Percentiles rank a stretch among this genome's conserved stretches.
Evolutionary conservation across 2,888 invertebrate genomes (phyloP).

Genomic region (Dicyrtoma fusca): DNA sequence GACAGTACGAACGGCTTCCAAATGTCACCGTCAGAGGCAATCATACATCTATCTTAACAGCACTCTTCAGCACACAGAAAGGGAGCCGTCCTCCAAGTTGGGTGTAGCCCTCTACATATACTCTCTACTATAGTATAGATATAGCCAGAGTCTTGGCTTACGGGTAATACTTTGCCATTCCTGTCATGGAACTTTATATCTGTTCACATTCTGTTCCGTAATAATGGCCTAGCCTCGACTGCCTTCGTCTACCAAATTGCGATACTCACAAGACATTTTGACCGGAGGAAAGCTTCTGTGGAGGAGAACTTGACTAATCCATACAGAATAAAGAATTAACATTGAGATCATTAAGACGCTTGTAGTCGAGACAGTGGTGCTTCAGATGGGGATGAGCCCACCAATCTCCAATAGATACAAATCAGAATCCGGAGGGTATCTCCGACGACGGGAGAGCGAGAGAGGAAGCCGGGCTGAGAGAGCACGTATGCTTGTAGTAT

Average conservation of each 20-base stretch:
- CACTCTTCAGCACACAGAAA: no score
- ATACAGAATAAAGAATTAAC: conserved; percentile 16
- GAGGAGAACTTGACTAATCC: not conserved
- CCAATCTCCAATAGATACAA: not conserved
- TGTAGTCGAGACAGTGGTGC: no score
- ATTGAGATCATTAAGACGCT: conserved; percentile 27
- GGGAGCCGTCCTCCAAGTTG: no score
- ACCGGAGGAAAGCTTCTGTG: not conserved
- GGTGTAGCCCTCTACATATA: no score
- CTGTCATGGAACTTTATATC: no score
- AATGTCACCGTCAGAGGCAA: conserved; percentile 38
- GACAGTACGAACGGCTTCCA: conserved; percentile 41
- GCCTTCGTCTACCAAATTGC: no score
- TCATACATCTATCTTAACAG: conserved; percentile 28
- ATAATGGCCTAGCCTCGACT: not conserved
- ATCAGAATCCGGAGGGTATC: no score
- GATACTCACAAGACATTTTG: not conserved
- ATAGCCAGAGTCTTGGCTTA: no score
- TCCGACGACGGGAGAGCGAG: not conserved
- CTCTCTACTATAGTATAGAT: no score
- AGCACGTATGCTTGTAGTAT: conserved; percentile 40
- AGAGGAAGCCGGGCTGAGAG: conserved; percentile 29
- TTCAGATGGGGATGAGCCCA: not conserved
- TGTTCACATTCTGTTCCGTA: no score
- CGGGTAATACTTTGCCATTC: no score